Conservation (phyloP, 2,113 vertebrate genomes). For the Neotragus moschatus region DNA sequence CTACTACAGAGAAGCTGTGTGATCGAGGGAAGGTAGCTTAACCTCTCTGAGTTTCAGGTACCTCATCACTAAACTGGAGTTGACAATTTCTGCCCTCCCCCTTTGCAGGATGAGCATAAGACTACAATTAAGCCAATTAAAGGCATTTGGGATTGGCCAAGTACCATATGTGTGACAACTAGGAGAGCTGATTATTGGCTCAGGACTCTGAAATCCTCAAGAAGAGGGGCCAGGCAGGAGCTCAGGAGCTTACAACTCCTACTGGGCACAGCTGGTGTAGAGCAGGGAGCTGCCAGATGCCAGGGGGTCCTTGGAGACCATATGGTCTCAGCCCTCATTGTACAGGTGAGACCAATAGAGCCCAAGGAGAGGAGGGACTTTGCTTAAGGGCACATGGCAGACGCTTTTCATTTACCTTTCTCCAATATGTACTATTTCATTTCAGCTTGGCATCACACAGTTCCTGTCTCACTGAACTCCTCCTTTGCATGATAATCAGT, state of each 20-base stretch:
- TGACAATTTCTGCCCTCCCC: neutral
- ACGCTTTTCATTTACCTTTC: neutral
- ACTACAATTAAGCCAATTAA: neutral
- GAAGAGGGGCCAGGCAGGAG: neutral
- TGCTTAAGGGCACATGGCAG: neutral
- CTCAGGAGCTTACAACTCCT: neutral
- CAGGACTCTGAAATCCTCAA: neutral
- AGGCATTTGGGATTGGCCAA: neutral
- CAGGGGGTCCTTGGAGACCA: neutral
- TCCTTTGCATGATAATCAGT: conserved; percentile 68
- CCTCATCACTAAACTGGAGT: neutral
- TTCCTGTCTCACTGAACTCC: conserved; percentile 50
- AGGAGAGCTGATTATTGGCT: neutral
- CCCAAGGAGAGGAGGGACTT: neutral
- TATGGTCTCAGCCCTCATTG: neutral
- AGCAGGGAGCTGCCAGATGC: neutral
- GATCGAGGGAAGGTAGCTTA: neutral
- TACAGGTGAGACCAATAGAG: neutral
- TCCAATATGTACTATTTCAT: neutral
- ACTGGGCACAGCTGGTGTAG: neutral
- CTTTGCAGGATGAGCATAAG: neutral
- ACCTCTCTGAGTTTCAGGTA: neutral
- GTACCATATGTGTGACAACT: neutral
- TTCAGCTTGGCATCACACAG: neutral
- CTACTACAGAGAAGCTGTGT: conserved; percentile 5